A percentile compares a stretch with the other conserved stretches of the same genome.
phyloP scores from a whole-genome alignment of 2,113 vertebrate species.

The Dasyornis broadbenti region DNA sequence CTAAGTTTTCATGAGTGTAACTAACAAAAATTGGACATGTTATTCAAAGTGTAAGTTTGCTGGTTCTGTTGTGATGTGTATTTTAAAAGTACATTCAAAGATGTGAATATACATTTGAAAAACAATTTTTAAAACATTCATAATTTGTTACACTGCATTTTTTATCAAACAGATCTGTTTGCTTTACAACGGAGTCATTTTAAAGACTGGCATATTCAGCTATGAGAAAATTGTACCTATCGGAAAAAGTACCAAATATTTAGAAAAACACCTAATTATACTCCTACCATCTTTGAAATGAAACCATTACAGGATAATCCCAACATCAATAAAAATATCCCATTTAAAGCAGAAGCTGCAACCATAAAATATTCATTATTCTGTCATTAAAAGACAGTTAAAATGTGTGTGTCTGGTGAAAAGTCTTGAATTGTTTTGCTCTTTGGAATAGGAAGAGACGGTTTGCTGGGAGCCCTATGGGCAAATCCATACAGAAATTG shows the following conservation, averaged over 20 bases:
- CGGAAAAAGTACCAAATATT: background rate
- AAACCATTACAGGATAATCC: background rate
- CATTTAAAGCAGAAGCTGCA: background rate
- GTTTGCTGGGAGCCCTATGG: background rate
- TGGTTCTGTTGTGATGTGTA: background rate
- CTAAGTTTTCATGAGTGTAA: background rate
- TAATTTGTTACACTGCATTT: background rate
- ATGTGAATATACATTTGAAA: background rate
- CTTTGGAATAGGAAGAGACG: background rate
- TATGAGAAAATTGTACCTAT: background rate
- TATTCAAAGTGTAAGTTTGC: background rate
- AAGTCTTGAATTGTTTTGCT: background rate
- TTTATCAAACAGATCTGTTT: background rate
- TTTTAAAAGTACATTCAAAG: background rate
- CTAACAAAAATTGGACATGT: background rate
- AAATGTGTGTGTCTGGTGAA: background rate
- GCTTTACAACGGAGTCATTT: background rate
- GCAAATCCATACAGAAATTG: conserved; percentile 5
- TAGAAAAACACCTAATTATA: background rate
- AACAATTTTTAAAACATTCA: background rate
- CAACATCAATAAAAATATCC: background rate
- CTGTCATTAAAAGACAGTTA: background rate
- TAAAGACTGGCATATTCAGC: background rate
- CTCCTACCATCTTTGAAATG: background rate
- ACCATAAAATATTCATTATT: background rate